Evolutionary conservation across 2,888 invertebrate species (phyloP).

Genomic region (Scotopteryx bipunctaria): DNA sequence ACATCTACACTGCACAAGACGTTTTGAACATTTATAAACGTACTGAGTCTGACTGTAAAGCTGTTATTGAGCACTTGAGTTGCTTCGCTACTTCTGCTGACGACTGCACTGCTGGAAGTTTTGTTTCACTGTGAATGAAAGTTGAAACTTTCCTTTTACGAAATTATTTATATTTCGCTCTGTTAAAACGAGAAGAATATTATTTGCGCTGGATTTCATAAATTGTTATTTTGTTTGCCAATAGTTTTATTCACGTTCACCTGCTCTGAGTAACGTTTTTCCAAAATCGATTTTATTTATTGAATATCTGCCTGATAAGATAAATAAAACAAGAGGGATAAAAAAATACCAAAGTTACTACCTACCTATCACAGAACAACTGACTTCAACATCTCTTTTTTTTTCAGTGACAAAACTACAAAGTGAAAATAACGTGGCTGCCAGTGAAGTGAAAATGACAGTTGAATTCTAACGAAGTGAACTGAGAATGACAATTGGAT

Average conservation of each 20-base stretch:
- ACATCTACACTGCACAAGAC: neutral
- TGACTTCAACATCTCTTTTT: slow-evolving; percentile 9
- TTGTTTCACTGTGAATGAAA: slow-evolving; percentile 26
- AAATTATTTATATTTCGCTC: slow-evolving; percentile 29
- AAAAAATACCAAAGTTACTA: no score
- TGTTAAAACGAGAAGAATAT: slow-evolving; percentile 27
- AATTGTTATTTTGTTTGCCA: slow-evolving; percentile 23
- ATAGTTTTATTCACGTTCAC: slow-evolving; percentile 15
- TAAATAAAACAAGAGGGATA: no score
- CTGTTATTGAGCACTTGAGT: slow-evolving; percentile 1
- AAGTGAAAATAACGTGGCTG: slow-evolving; percentile 11
- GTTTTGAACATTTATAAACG: neutral
- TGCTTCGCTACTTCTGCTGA: neutral
- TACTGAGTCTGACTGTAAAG: neutral
- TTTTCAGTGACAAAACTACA: slow-evolving; percentile 22
- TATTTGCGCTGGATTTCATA: slow-evolving; percentile 22
- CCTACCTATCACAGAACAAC: no score
- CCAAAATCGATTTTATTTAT: no score
- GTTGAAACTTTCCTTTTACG: slow-evolving; percentile 21
- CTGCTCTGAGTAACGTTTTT: no score
- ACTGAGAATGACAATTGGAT: slow-evolving; percentile 27
- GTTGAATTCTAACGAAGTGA: slow-evolving; percentile 24
- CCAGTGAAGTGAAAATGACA: slow-evolving; percentile 19
- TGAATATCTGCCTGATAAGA: no score
- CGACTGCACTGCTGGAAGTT: slow-evolving; percentile 10